Base-by-base conservation (phyloP, 35 echinoderm and acorn worm genomes). In the Nesometra sesokonis region DNA sequence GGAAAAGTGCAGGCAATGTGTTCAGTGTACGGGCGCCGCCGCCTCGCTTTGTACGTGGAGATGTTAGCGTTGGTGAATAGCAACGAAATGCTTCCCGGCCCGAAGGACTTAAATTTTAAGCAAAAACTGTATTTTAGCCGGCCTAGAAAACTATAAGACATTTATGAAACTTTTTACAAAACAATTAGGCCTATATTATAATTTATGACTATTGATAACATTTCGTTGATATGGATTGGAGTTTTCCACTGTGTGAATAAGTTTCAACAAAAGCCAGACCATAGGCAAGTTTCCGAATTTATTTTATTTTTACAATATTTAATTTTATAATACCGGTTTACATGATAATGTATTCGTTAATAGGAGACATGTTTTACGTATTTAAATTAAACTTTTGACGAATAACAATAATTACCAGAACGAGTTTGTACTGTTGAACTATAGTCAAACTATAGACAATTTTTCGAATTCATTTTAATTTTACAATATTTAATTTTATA, bases 1-100 rank as follows among this genome's bases (percentile, higher is more conserved):
- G 37, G 81, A 83, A 39, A 67, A 67, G 21, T 67, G 52, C 23
- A 83, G 81, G 37, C 81, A 83, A 23, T 83, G 81, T 83, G 36
- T 83, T 3, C 81, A 83, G 23, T 83, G 81, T 38, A 83, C 34
- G 15, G 81, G 81, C 36, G 35, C 35, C n/a, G 37, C n/a, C 4
- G 37, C n/a, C 13, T 83, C 34, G 81, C 81, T 37, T 37, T 83
- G 35, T 67, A 67, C 52, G 9, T 67, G 52, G 52, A 67, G 52
- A 67, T 67, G 52, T 67, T 67, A 67, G 52, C 15, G 39, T 67
- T 67, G 23, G 1, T 27, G 21, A 5, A 67, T n/a, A n/a, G n/a
- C n/a, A n/a, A n/a, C n/a, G n/a, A n/a, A n/a, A n/a, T n/a, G n/a
- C n/a, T n/a, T n/a, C n/a, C n/a, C n/a, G n/a, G n/a, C n/a, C n/a